Base-by-base conservation (phyloP, 2,797 vertebrate species). In the Sphenodon punctatus region DNA sequence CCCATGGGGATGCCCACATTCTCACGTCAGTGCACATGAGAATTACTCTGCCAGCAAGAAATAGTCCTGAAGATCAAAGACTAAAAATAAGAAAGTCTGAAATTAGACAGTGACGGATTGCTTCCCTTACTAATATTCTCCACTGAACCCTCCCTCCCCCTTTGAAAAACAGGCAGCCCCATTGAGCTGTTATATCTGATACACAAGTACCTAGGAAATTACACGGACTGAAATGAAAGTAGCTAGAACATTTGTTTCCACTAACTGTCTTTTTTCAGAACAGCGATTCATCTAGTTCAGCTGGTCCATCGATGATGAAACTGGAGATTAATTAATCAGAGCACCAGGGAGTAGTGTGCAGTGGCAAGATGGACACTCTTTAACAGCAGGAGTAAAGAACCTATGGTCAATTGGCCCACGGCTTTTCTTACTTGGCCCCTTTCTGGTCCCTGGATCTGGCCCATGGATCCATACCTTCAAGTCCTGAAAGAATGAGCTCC, bases 291-390 rank as follows among this genome's bases (percentile, higher is more conserved):
- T 80, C 77, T 82, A 65, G 43, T 11, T 66, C 60, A 0, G 0
- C 7, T 89, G 77, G 14, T 55, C 89, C 76, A 9, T 80, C 5
- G 4, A 7, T 4, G 19, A 48, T 34, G 56, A 59, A 77, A 75
- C 71, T 49, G 49, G 22, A 67, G 65, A 72, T 91, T 79, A 87
- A 65, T 90, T n/a, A n/a, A n/a, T n/a, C 70, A 79, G 55, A 78
- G 70, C 45, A 27, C 36, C 42, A 65, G 76, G 84, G 81, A 87
- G 71, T 61, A 19, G 63, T 65, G 59, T 86, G 55, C 59, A 75
- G 59, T 55, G 67, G 58, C 20, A 71, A 68, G 78, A 80, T 43
- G 65, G 86, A 65, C 58, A 45, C 83, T 30, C 6, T 67, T 87
- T 84, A 66, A n/a, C n/a, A n/a, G n/a, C n/a, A n/a, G n/a, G n/a